Conservation (phyloP, 1,140 invertebrate species). For the Forficula auricularia region DNA sequence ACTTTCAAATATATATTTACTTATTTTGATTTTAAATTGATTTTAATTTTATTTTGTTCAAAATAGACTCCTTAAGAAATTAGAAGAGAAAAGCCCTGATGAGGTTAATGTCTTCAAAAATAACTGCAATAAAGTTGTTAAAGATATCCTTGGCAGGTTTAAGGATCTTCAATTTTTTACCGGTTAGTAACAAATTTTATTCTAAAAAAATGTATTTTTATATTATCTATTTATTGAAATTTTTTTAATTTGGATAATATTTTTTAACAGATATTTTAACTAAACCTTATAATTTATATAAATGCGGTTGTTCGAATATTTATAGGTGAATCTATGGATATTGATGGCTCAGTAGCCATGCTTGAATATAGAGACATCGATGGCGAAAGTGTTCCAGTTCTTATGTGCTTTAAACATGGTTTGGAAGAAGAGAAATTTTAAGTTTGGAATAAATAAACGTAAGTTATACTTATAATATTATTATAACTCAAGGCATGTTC, state of each 20-base stretch:
- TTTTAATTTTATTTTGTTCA: constrained; percentile 17
- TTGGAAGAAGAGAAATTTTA: constrained; percentile 89
- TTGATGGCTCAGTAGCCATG: constrained; percentile 81
- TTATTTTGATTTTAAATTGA: not conserved
- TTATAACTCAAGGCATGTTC: no score
- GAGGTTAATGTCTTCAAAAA: constrained; percentile 77
- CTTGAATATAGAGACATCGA: constrained; percentile 84
- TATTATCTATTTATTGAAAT: not conserved
- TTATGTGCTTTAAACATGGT: constrained; percentile 94
- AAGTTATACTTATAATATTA: no score
- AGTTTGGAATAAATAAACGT: not conserved
- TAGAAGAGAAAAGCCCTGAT: constrained; percentile 59
- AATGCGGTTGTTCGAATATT: no score
- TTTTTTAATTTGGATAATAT: not conserved
- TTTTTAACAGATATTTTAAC: not conserved
- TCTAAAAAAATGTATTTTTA: no score
- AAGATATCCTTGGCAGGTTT: constrained; percentile 77
- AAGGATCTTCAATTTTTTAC: constrained; percentile 90
- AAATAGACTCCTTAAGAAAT: constrained; percentile 57
- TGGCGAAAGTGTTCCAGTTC: constrained; percentile 57
- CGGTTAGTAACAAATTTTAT: constrained; percentile 22
- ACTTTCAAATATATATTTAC: constrained; percentile 23
- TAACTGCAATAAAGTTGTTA: constrained; percentile 90
- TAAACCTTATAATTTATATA: not conserved
- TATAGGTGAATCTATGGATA: constrained; percentile 79